Percentiles rank a stretch among this genome's conserved stretches.
phyloP scores from a whole-genome alignment of 2,888 invertebrate species.

The Lepidonotus clava region DNA sequence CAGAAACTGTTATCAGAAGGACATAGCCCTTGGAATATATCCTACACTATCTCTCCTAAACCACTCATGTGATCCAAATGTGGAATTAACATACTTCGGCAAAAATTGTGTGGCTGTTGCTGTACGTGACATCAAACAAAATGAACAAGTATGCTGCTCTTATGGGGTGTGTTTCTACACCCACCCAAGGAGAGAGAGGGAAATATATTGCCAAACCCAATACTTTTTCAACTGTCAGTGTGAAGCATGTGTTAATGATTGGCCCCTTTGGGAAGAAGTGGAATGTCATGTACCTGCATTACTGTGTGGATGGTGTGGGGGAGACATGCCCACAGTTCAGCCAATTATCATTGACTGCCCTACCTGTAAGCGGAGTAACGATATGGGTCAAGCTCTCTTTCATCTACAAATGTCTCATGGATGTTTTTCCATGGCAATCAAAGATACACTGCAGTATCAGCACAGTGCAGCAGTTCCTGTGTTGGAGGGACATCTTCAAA shows the following conservation, averaged over 20 bases:
- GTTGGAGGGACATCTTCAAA: slow-evolving; percentile 69
- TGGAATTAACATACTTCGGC: slow-evolving; percentile 88
- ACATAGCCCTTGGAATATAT: slow-evolving; percentile 89
- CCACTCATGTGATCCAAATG: slow-evolving; percentile 93
- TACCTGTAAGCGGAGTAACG: slow-evolving; percentile 47
- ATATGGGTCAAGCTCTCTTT: slow-evolving; percentile 53
- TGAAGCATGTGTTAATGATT: slow-evolving; percentile 70
- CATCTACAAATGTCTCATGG: slow-evolving; percentile 70
- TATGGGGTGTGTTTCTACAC: slow-evolving; percentile 82
- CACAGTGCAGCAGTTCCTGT: slow-evolving; percentile 66
- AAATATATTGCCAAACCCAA: slow-evolving; percentile 84
- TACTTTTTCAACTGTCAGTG: slow-evolving; percentile 89
- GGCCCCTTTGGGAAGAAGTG: slow-evolving; percentile 72
- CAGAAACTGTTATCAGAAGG: slow-evolving; percentile 72
- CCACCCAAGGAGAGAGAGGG: slow-evolving; percentile 83
- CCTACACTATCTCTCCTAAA: slow-evolving; percentile 92
- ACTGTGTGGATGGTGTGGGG: slow-evolving; percentile 59
- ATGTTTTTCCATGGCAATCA: slow-evolving; percentile 69
- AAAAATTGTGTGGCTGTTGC: slow-evolving; percentile 87
- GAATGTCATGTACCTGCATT: slow-evolving; percentile 55
- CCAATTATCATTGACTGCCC: slow-evolving; percentile 50
- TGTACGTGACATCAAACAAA: slow-evolving; percentile 84
- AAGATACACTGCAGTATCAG: slow-evolving; percentile 69
- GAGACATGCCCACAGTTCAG: slow-evolving; percentile 22
- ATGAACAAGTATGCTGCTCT: slow-evolving; percentile 90